Evolutionary conservation across 2,888 invertebrate genomes (phyloP), one percentile per base, ranked within the genome.

Genomic region (Platerodrilus igneus): DNA sequence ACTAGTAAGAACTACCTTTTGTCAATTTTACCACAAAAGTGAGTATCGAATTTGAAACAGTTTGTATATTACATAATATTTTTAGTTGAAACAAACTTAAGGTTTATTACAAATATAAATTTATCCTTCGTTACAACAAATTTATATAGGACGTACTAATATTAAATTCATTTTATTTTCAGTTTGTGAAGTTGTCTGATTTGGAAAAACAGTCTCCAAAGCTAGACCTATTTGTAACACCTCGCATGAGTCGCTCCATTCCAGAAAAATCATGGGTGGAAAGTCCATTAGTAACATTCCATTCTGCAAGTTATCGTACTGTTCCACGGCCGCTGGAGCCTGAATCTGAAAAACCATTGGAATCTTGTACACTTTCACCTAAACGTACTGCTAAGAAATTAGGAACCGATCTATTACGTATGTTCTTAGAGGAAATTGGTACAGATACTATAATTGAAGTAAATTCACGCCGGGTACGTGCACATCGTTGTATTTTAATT

Each of bases 341-440:
- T 2, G 67, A 67, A 45, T 48, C 53, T 14, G 56, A 52, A 36
- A 60, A 63, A 45, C 51, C 58, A 44, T 56, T 57, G 9, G 62
- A 63, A 31, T 53, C 49, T 3, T 45, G 37, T 31, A 25, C 18
- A 1, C 4, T 23, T n/a, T 37, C 37, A 8, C 41, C 45, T 68
- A 78, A 78, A 6, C 75, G 52, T 21, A 57, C 59, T 6, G 56
- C 57, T 15, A 57, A 55, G 16, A 52, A 85, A 25, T 71, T 93
- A 6, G 92, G 92, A 0, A 86, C 90, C 59, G 92, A 93, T 67
- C 70, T 94, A 35, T 70, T 93, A 16, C 76, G 88, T 48, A 92
- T 94, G 92, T 93, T 93, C 64, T 67, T 90, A 45, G 89, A 91
- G 59, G 91, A 91, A 69, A 86, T 90, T 37, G 88, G 88, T 49